Evolutionary conservation across 2,797 vertebrate species (phyloP), one percentile per base, ranked within the genome.

Genomic region (Cheracebus regulus): DNA sequence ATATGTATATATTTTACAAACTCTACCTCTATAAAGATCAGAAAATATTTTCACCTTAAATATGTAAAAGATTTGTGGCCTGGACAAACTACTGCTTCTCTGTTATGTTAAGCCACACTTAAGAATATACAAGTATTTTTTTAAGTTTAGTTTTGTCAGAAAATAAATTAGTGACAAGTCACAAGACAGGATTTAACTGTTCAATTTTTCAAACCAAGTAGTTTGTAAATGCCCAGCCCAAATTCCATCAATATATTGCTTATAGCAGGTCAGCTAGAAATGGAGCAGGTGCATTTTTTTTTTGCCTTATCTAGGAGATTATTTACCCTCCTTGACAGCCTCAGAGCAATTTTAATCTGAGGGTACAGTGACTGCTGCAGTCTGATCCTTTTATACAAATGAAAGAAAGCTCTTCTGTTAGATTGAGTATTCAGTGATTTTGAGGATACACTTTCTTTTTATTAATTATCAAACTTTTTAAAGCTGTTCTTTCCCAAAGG

Each of bases 391-490:
- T 84, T 72, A 46, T 57, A 70, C 5, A 67, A 93, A 86, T 52
- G 2, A 36, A 78, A 80, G 52, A 91, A 11, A 73, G 5, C 4
- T 55, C 46, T 76, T 90, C 19, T 22, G 57, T 92, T 91, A 91
- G 84, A 82, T 80, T 61, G 24, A 58, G 19, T 76, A 67, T 75
- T 93, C 48, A n/a, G 6, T 86, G 55, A 46, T 78, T 93, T 96
- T 90, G 50, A 85, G 44, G 48, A 61, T 84, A 76, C 17, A 28
- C 33, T 78, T 86, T 41, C 41, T 91, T 94, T 88, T 73, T 95
- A 81, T 92, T 92, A 73, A 90, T 39, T 78, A 95, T 58, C 44
- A 73, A 84, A 61, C 11, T 67, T 95, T 94, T 94, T 95, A 55
- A 76, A 92, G 17, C 50, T 88, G 12, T 81, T 89, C 75, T 90